Percentiles rank a stretch among this genome's conserved stretches.
Conservation (phyloP, 2,113 vertebrate species). For the Conger conger region DNA sequence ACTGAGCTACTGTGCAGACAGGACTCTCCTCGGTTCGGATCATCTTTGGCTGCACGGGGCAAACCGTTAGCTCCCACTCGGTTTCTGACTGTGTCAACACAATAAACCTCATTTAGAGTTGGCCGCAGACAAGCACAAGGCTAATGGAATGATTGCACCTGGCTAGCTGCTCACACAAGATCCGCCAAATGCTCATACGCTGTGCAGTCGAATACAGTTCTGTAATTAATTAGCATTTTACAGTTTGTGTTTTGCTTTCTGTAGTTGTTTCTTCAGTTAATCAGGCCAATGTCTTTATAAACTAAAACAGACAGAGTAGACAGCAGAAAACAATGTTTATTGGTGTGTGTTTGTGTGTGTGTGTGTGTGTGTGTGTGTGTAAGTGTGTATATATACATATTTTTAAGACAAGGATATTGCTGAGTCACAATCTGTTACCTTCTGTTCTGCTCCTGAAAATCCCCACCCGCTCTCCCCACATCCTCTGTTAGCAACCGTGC, state of each 20-base stretch:
- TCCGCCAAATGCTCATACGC: neutral
- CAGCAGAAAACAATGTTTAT: neutral
- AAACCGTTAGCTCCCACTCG: neutral
- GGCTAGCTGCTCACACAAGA: neutral
- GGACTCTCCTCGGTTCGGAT: neutral
- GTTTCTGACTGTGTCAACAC: neutral
- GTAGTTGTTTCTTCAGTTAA: neutral
- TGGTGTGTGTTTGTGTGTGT: neutral
- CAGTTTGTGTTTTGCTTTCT: too few relatives aligned
- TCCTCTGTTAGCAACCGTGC: neutral
- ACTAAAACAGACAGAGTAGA: neutral
- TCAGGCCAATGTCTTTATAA: neutral
- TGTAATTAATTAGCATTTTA: neutral
- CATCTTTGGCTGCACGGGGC: neutral
- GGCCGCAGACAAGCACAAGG: neutral
- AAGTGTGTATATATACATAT: neutral
- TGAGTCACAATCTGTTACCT: slow-evolving; percentile 15
- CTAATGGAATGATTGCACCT: neutral
- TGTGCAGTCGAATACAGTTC: neutral
- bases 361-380: neutral
- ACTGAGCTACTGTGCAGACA: neutral
- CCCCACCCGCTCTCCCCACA: neutral
- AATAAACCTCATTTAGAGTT: neutral
- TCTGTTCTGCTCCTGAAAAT: neutral
- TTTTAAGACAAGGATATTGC: neutral